These are phyloP conservation scores for Drosophila suboccidentalis DNA, from an alignment of 2,888 invertebrate species.

Conservation along the genomic window DNA sequence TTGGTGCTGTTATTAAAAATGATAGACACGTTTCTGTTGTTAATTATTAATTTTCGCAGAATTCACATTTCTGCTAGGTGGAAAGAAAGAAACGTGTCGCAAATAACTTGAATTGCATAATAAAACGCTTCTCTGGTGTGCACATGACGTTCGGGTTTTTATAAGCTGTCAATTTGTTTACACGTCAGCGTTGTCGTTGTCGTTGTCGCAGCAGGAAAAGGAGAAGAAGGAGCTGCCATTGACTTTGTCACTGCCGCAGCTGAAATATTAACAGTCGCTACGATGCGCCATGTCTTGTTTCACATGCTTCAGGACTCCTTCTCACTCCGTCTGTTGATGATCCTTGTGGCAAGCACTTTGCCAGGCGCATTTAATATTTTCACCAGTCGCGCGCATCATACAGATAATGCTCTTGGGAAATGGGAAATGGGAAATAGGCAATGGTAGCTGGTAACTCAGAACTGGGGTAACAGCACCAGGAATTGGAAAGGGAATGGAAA, in stretches of 20 bases:
- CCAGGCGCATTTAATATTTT: conserved; percentile 73
- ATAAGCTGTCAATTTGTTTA: conserved; percentile 84
- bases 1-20: conserved; percentile 62
- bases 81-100: conserved; percentile 48
- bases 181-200: conserved; percentile 52
- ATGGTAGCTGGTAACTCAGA: conserved; percentile 26
- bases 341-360: conserved; percentile 57
- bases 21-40: conserved; percentile 77
- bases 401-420: conserved; percentile 76
- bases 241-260: conserved; percentile 54
- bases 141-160: conserved; percentile 78
- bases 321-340: conserved; percentile 27
- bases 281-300: conserved; percentile 55
- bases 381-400: conserved; percentile 40
- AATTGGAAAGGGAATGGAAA: background rate
- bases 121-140: conserved; percentile 66
- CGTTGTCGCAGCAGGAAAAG: conserved; percentile 27
- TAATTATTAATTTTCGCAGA: conserved; percentile 80
- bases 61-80: conserved; percentile 37
- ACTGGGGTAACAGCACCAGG: conserved; percentile 10
- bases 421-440: conserved; percentile 52
- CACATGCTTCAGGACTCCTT: conserved; percentile 32
- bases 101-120: conserved; percentile 77
- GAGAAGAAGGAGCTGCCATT: conserved; percentile 11
- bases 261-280: conserved; percentile 74